Evolutionary conservation across 2,797 vertebrate genomes (phyloP), one percentile per base, ranked within the genome.

Genomic region (Hippopotamyrus pictus): DNA sequence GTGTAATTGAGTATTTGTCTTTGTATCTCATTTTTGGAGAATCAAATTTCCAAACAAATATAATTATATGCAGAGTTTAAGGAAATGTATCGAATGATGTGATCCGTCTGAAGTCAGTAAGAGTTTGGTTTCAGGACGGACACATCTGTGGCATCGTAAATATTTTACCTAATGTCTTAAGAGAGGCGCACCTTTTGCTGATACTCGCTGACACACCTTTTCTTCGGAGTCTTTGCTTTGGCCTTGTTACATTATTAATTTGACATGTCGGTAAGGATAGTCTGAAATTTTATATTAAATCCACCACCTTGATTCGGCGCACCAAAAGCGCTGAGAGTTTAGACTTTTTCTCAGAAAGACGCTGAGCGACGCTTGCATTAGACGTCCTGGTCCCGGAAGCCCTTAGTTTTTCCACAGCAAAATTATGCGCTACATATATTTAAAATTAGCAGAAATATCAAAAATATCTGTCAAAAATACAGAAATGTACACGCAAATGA

Each of bases 141-240:
- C 19, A 79, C 73, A n/a, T 79, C 73, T 79, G 73, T 79, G 73
- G 37, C 73, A 79, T 79, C 73, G 33, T 79, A 79, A 79, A 79
- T 44, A 79, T 79, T 79, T 79, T 79, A 44, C 73, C 37, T 41
- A 73, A 73, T 33, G 73, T 44, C 12, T 41, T 76, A 76, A 76
- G 73, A 76, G 69, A 41, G 37, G 73, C 73, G 73, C 73, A 79
- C 73, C 33, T 79, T 79, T 44, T 41, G 14, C 73, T 41, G 17
- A 79, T 79, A 17, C 29, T 9, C 33, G 37, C 37, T 8, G 73
- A 79, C 37, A 79, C 73, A 79, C 73, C 73, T 79, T 76, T 44
- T 14, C 29, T 69, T 69, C 65, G 4, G 65, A 69, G 65, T 29
- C 65, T 69, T 33, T 29, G 65, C 29, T 33, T 17, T 41, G 73